Percentiles rank a stretch among this genome's conserved stretches.
These are phyloP conservation scores for Bombus breviceps DNA, from an alignment of 1,140 invertebrate genomes.

Conservation along the genomic window DNA sequence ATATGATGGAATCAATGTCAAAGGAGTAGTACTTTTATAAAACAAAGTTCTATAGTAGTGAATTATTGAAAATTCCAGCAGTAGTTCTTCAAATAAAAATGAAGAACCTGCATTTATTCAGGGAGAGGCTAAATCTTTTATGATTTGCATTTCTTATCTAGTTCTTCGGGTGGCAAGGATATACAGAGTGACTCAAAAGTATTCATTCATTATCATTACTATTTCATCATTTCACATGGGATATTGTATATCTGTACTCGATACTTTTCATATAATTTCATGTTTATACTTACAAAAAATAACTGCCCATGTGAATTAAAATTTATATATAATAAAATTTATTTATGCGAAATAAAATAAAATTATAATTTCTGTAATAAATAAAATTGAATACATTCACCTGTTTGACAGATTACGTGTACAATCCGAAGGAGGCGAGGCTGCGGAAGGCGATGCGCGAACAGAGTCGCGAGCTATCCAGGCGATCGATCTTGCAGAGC, in stretches of 20 bases:
- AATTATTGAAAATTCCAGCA: too few relatives aligned
- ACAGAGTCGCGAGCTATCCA: conserved; percentile 79
- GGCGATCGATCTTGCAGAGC: conserved; percentile 76
- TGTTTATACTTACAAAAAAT: too few relatives aligned
- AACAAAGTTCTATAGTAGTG: too few relatives aligned
- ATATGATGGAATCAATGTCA: too few relatives aligned
- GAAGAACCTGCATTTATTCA: neutral
- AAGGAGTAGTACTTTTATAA: too few relatives aligned
- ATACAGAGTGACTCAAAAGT: neutral
- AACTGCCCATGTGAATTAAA: too few relatives aligned
- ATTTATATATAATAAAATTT: too few relatives aligned
- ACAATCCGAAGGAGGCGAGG: conserved; percentile 86
- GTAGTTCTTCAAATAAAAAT: neutral
- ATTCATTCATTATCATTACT: neutral
- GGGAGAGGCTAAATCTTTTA: neutral
- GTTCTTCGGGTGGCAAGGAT: neutral
- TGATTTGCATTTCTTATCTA: neutral
- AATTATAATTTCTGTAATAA: neutral
- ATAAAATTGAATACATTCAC: neutral
- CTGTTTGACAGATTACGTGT: conserved; percentile 85
- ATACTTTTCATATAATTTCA: too few relatives aligned
- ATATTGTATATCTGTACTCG: too few relatives aligned
- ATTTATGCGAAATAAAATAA: neutral
- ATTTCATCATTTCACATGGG: too few relatives aligned
- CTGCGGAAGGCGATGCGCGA: conserved; percentile 85